Conservation (phyloP, 2,113 vertebrate species). For the Azemiops feae region DNA sequence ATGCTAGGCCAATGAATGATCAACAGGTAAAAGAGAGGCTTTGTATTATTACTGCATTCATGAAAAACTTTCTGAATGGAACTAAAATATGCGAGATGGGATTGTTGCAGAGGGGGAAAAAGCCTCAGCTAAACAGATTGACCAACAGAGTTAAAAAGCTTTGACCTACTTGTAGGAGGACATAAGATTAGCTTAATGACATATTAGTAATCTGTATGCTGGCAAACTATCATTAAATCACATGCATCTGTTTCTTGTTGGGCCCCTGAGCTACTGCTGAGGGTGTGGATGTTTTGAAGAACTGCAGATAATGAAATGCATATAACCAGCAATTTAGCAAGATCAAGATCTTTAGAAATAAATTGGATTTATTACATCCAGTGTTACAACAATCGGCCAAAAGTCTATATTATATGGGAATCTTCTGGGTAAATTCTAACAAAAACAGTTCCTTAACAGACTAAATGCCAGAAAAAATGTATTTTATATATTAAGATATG, state of each 20-base stretch:
- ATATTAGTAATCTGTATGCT: constrained; percentile 50
- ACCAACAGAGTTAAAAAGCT: constrained; percentile 19
- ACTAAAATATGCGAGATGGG: constrained; percentile 2
- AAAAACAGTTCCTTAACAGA: constrained; percentile 7
- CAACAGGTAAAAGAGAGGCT: background rate
- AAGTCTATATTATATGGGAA: background rate
- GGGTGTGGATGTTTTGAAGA: constrained; percentile 37
- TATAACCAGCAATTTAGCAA: constrained; percentile 33
- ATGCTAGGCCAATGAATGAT: background rate
- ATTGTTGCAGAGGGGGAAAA: constrained; percentile 6
- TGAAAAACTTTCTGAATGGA: constrained; percentile 4
- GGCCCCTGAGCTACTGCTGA: constrained; percentile 28
- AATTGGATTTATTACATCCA: constrained; percentile 11
- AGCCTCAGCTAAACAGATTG: constrained; percentile 13
- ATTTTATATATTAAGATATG: background rate
- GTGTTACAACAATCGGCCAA: constrained; percentile 27
- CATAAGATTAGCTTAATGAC: constrained; percentile 57
- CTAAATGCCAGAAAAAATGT: background rate
- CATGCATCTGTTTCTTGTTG: constrained; percentile 42
- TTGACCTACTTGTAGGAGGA: constrained; percentile 35
- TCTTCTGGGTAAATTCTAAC: background rate
- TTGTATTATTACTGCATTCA: background rate
- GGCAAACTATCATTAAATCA: constrained; percentile 27
- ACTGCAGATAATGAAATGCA: constrained; percentile 21
- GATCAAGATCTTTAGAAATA: constrained; percentile 42